These are phyloP conservation scores for Vulpes ferrilata DNA, from an alignment of 2,113 vertebrate genomes.

Conservation along the genomic window DNA sequence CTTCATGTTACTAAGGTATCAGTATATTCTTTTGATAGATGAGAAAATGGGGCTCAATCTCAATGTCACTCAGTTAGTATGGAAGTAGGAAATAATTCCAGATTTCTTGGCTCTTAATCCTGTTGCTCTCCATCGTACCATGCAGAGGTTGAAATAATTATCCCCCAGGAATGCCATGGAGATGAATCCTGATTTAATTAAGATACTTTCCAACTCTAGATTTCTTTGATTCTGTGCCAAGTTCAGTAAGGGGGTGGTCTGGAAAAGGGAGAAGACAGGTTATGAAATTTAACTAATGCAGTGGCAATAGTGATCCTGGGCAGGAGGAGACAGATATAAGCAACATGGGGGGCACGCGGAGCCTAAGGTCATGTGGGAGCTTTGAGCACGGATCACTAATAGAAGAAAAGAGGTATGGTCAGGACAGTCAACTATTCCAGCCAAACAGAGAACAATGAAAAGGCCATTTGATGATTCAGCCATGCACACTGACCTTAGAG, in stretches of 20 bases:
- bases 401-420: not conserved
- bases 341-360: not conserved
- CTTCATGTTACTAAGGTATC: constrained; percentile 18
- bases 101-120: constrained; percentile 42
- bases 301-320: not conserved
- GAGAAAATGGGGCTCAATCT: constrained; percentile 30
- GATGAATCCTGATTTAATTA: constrained; percentile 69
- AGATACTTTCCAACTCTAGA: constrained; percentile 50
- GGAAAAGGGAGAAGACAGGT: constrained; percentile 24
- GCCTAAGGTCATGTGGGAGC: not conserved
- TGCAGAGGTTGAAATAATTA: constrained; percentile 56
- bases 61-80: constrained; percentile 45
- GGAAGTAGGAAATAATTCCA: constrained; percentile 22
- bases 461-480: not conserved
- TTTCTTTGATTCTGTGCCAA: constrained; percentile 46
- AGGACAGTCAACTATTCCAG: constrained; percentile 25
- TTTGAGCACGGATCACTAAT: not conserved
- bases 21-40: not conserved
- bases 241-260: not conserved
- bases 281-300: not conserved
- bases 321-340: not conserved
- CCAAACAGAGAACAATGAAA: not conserved
- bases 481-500: constrained; percentile 20
- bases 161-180: not conserved
- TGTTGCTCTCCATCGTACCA: not conserved